Percentiles rank a stretch among this genome's conserved stretches.
phyloP scores from a whole-genome alignment of 2,888 invertebrate species.

The Oeneis ivallda region DNA sequence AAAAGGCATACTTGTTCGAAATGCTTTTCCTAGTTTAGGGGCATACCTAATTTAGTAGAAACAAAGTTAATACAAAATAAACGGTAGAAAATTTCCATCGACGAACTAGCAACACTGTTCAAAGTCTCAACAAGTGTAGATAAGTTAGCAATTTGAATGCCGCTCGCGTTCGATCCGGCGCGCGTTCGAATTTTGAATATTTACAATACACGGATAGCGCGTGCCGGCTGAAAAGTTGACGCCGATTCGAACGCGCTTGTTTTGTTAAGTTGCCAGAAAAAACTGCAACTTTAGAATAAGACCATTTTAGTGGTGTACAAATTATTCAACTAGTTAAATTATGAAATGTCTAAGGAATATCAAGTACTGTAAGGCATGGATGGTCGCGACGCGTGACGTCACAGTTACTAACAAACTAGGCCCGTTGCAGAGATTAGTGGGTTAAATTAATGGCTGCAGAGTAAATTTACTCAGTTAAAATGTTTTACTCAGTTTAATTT shows the following conservation, averaged over 20 bases:
- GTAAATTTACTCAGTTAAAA: too few species aligned
- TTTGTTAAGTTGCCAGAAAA: conserved; percentile 34
- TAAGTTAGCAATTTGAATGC: conserved; percentile 73
- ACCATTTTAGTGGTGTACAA: background rate
- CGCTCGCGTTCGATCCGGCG: conserved; percentile 51
- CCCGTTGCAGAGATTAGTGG: too few species aligned
- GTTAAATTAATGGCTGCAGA: too few species aligned
- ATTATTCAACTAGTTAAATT: background rate
- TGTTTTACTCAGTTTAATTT: too few species aligned
- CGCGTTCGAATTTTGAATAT: conserved; percentile 58
- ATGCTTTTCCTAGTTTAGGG: background rate
- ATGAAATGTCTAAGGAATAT: background rate
- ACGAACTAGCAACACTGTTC: conserved; percentile 37
- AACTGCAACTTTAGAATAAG: conserved; percentile 10
- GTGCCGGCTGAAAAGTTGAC: conserved; percentile 47
- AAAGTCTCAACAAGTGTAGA: conserved; percentile 45
- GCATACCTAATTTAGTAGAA: background rate
- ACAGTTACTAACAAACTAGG: too few species aligned
- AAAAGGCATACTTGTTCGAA: background rate
- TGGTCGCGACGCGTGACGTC: too few species aligned
- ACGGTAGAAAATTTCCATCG: conserved; percentile 30
- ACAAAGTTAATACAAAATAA: conserved; percentile 13
- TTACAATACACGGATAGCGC: conserved; percentile 55
- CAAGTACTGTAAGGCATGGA: too few species aligned
- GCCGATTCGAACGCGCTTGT: conserved; percentile 35